Base-by-base conservation (phyloP, 2,888 invertebrate species). In the Amphimallon solstitiale region DNA sequence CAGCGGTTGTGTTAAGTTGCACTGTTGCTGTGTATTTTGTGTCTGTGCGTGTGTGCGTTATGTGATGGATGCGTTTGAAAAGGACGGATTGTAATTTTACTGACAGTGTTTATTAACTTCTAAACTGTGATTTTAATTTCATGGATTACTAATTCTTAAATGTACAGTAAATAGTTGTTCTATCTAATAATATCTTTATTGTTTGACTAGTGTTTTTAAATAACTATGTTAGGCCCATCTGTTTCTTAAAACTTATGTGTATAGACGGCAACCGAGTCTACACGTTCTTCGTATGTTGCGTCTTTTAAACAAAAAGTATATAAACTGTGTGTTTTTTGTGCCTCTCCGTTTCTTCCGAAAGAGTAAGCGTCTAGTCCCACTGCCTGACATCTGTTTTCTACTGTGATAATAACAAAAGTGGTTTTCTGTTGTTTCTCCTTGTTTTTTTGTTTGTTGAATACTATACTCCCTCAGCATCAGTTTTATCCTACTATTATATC, bases 351-450 rank as follows among this genome's bases (percentile, higher is more conserved):
- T 12, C 12, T 34, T 45, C 46, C 17, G 15, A 60, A 23, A 34
- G 23, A 45, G 15, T 29, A 2, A n/a, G 45, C 67, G 63, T 62
- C 70, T 71, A 70, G 70, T 72, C 52, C 19, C 70, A 66, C 68
- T 67, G 70, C 67, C 67, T 63, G 63, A 68, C 71, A 71, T 70
- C 69, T 70, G 70, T 68, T 72, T 64, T 64, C 10, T 52, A 65
- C 68, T 52, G 52, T 52, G 52, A 52, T 52, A 51, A 52, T 21
- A 38, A 38, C 14, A n/a, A 29, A 29, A 29, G 29, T 29, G 29
- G 29, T 29, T 29, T 29, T 5, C 9, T 29, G 5, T 29, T 23
- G 5, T 29, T 29, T 29, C 5, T 5, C 9, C 29, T 29, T 5
- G n/a, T n/a, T n/a, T n/a, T n/a, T n/a, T n/a, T n/a, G n/a, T n/a